phyloP scores from a whole-genome alignment of 2,888 invertebrate species.

The Protophormia terraenovae region DNA sequence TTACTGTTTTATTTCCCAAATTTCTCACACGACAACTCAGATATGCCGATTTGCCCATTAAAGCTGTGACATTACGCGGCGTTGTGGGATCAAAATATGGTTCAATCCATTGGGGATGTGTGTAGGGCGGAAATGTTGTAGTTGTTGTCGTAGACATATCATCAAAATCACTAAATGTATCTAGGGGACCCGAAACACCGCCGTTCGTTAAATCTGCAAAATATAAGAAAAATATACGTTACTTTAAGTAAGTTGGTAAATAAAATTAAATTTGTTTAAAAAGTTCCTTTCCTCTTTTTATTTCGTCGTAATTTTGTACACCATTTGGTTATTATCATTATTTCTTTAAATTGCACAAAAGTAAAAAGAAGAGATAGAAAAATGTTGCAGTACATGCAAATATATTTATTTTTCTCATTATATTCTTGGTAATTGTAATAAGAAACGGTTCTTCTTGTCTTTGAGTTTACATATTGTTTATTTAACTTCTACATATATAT shows the following conservation, averaged over 20 bases:
- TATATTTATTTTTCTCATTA: not conserved
- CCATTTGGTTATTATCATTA: not conserved
- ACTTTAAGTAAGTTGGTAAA: too few relatives aligned
- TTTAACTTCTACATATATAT: not conserved
- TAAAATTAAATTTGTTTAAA: too few relatives aligned
- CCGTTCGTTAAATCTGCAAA: conserved; percentile 79
- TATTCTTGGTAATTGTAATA: not conserved
- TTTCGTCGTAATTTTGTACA: not conserved
- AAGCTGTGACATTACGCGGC: conserved; percentile 89
- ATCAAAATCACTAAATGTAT: conserved; percentile 79
- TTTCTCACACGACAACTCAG: conserved; percentile 81
- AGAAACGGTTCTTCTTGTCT: not conserved
- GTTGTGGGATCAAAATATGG: conserved; percentile 89
- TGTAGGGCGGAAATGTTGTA: conserved; percentile 76
- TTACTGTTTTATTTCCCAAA: conserved; percentile 82
- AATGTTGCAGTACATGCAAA: not conserved
- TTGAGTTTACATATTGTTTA: not conserved
- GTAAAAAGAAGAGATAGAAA: not conserved
- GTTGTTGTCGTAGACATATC: conserved; percentile 74
- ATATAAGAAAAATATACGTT: not conserved
- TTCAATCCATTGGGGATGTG: conserved; percentile 82
- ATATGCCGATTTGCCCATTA: conserved; percentile 87
- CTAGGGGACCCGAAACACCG: conserved; percentile 80
- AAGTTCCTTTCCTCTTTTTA: too few relatives aligned
- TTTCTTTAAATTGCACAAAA: not conserved